These are phyloP conservation scores for Cremastinae sp. DNA, from an alignment of 2,888 invertebrate genomes.

Conservation along the genomic window DNA sequence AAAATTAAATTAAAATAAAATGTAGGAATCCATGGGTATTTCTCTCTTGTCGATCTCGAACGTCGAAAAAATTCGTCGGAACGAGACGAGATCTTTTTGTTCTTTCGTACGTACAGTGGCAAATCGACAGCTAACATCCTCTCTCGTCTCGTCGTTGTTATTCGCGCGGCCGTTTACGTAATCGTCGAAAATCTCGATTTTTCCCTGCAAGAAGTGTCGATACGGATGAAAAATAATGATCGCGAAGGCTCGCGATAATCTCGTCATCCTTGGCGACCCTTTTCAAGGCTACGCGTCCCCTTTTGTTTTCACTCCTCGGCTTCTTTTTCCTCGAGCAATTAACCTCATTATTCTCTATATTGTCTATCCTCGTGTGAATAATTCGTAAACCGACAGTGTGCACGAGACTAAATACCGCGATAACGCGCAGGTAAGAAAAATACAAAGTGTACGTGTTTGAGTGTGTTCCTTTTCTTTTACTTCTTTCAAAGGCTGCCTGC, in stretches of 20 bases:
- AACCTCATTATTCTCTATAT: constrained; percentile 21
- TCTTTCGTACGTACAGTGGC: not conserved
- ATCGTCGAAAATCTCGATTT: no score
- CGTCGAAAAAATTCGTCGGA: constrained; percentile 7
- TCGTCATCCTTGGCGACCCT: no score
- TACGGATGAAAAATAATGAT: no score
- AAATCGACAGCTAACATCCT: constrained; percentile 3
- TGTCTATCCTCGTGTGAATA: constrained; percentile 27
- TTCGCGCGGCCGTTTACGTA: no score
- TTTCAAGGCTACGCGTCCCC: not conserved
- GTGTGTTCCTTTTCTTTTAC: no score
- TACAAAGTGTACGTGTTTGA: constrained; percentile 63
- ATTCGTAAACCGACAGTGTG: constrained; percentile 44
- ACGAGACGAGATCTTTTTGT: constrained; percentile 1
- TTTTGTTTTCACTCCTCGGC: not conserved
- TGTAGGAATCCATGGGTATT: constrained; percentile 62
- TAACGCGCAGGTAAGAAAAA: constrained; percentile 67
- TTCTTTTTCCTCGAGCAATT: constrained; percentile 12
- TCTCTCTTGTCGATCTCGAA: constrained; percentile 20
- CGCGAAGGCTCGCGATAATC: no score
- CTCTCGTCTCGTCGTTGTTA: not conserved
- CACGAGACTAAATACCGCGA: constrained; percentile 44
- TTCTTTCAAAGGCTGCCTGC: not conserved
- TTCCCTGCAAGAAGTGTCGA: no score
- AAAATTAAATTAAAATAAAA: no score